Base-by-base conservation (phyloP, 2,888 invertebrate genomes). In the Anthophora plumipes region DNA sequence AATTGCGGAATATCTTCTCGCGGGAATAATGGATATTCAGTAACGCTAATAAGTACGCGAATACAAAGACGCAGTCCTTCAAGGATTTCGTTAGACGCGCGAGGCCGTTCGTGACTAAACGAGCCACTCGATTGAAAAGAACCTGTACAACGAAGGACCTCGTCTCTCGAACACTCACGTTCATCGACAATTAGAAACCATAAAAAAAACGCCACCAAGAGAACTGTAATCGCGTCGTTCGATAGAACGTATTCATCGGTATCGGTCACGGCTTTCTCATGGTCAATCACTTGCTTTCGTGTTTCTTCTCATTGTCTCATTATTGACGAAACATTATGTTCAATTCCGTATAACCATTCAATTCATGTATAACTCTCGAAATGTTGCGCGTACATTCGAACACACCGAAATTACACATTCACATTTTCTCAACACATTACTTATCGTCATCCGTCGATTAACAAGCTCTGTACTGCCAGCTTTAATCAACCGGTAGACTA, bases 1-100 rank as follows among this genome's bases (percentile, higher is more conserved):
- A 80, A 85, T 87, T 80, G 77, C 76, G 74, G 76, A 76, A 74
- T 81, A 81, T 77, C 74, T 85, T 83, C 77, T 60, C 48, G 79
- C 60, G 72, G 71, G 72, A 79, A 83, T 87, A 83, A 85, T 85
- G 77, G 80, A 77, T 63, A 77, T 55, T 79, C 71, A 60, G 55
- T 64, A 71, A 68, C 37, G 75, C 61, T 77, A 82, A 82, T 77
- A 84, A 82, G 82, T 71, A 71, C 39, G 52, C 57, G 57, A 66
- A 79, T 55, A 77, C 76, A 77, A 72, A 79, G 63, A 46, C 71
- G 37, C 22, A 55, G 59, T 71, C 41, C 54, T 76, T 50, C 81
- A 74, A 83, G 79, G 84, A 73, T 85, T 72, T 73, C 52, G 72
- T 20, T 22, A 57, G 71, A 67, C 25, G 43, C 43, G 6, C 82